Conservation (phyloP, 2,797 vertebrate species). For the Scyliorhinus canicula region DNA sequence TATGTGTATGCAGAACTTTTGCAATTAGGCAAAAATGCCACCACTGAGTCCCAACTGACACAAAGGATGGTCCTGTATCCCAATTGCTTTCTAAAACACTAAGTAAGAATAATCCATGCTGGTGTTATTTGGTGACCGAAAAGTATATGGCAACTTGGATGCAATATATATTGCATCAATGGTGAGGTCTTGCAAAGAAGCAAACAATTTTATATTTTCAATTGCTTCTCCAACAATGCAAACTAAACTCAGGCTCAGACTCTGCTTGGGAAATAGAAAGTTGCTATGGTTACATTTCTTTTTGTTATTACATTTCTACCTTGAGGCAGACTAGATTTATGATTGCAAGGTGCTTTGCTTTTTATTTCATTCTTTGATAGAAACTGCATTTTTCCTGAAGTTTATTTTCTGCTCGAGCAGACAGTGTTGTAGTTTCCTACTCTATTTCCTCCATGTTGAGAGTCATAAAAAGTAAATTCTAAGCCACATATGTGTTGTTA, state of each 20-base stretch:
- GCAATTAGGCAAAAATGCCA: too few species aligned
- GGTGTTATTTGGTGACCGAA: not conserved
- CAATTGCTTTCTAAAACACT: not conserved
- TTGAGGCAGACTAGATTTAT: slow-evolving; percentile 18
- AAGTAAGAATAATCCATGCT: not conserved
- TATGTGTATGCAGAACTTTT: too few species aligned
- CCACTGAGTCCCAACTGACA: too few species aligned
- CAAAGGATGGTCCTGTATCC: not conserved
- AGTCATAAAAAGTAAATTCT: not conserved
- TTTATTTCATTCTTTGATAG: not conserved
- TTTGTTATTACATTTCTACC: slow-evolving; percentile 25
- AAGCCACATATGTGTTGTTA: not conserved
- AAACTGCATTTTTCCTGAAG: not conserved
- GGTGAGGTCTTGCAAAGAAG: not conserved
- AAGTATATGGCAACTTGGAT: not conserved
- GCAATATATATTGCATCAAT: not conserved
- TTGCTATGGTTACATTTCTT: slow-evolving; percentile 18
- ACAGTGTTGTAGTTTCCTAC: not conserved
- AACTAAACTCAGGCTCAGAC: not conserved
- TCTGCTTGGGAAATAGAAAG: not conserved
- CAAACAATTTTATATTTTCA: not conserved
- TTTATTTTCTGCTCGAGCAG: slow-evolving; percentile 13
- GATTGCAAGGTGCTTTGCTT: not conserved
- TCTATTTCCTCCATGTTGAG: not conserved
- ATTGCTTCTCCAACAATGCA: not conserved